These are phyloP conservation scores for Hesperia comma DNA, from an alignment of 2,888 invertebrate species.

Conservation along the genomic window DNA sequence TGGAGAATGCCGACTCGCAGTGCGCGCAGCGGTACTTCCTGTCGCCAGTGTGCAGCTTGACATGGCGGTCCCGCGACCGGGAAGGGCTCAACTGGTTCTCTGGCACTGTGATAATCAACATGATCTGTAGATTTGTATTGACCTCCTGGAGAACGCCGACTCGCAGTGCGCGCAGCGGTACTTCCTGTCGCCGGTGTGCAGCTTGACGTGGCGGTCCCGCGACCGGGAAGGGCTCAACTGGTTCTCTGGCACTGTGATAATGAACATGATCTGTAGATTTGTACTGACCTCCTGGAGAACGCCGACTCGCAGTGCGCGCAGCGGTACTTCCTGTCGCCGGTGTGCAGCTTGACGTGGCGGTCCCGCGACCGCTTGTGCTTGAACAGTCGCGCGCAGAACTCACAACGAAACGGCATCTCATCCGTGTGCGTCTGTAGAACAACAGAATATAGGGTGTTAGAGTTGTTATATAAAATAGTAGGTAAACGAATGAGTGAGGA, in stretches of 20 bases:
- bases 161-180: constrained; percentile 96
- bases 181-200: constrained; percentile 95
- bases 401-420: constrained; percentile 96
- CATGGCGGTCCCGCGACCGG: constrained; percentile 96
- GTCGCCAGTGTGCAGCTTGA: constrained; percentile 96
- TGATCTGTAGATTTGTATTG: constrained; percentile 48
- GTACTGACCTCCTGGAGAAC: constrained; percentile 92
- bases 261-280: not conserved
- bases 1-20: constrained; percentile 96
- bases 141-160: constrained; percentile 96
- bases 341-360: constrained; percentile 96
- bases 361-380: constrained; percentile 97
- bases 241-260: not conserved
- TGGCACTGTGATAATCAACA: not conserved
- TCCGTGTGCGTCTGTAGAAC: constrained; percentile 94
- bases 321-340: constrained; percentile 95
- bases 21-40: constrained; percentile 95
- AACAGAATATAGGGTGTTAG: constrained; percentile 9
- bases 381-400: constrained; percentile 95
- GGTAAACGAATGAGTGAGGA: too few species aligned
- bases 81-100: too few species aligned
- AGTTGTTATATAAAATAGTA: too few species aligned
- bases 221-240: constrained; percentile 83
- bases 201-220: constrained; percentile 95
- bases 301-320: constrained; percentile 96